Evolutionary conservation across 2,113 vertebrate genomes (phyloP).

Genomic region (Oryzias celebensis): DNA sequence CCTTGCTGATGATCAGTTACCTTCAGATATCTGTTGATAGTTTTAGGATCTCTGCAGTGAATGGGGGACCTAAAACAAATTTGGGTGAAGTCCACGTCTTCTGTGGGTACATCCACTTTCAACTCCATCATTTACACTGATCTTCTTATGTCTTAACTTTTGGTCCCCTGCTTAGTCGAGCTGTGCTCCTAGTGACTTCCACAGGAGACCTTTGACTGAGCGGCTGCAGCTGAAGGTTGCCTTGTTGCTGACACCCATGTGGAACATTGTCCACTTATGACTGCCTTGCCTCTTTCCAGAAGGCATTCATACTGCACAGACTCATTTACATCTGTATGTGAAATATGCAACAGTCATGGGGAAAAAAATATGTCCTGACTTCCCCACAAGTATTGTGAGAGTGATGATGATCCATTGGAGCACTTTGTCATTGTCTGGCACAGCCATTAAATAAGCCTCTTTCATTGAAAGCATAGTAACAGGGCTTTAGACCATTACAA

Average conservation of each 20-base stretch:
- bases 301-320: slow-evolving; percentile 32
- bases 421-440: not conserved
- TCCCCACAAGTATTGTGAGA: not conserved
- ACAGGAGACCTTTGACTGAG: slow-evolving; percentile 14
- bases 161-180: slow-evolving; percentile 37
- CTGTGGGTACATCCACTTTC: slow-evolving; percentile 31
- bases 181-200: slow-evolving; percentile 24
- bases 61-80: slow-evolving; percentile 18
- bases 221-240: slow-evolving; percentile 5
- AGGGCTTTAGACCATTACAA: not conserved
- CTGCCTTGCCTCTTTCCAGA: slow-evolving; percentile 43
- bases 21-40: slow-evolving; percentile 62
- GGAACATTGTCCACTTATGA: slow-evolving; percentile 62
- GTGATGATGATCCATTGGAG: no score
- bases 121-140: slow-evolving; percentile 26
- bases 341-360: slow-evolving; percentile 16
- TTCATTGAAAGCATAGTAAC: no score
- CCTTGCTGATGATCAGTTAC: slow-evolving; percentile 33
- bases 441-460: no score
- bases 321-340: slow-evolving; percentile 47
- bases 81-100: slow-evolving; percentile 23
- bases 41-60: slow-evolving; percentile 59
- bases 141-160: slow-evolving; percentile 8
- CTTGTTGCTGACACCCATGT: slow-evolving; percentile 56
- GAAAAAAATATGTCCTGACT: slow-evolving; percentile 1